Conservation (phyloP, 2,113 vertebrate species). For the Thalassarche chlororhynchos region DNA sequence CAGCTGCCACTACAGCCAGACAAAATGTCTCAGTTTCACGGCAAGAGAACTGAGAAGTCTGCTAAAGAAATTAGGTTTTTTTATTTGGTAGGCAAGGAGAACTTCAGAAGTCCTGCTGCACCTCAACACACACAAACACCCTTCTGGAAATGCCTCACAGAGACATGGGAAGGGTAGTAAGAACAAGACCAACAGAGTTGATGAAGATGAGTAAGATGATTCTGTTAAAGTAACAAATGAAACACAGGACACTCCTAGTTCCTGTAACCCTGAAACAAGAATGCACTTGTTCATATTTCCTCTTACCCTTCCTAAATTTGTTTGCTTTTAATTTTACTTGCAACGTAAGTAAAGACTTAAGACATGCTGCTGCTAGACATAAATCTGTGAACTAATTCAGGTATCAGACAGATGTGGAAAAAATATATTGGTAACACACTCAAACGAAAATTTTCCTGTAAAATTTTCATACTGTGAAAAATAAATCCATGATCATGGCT, state of each 20-base stretch:
- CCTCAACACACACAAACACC: background rate
- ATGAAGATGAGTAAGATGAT: slow-evolving; percentile 10
- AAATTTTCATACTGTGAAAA: background rate
- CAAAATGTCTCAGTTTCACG: background rate
- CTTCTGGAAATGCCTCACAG: background rate
- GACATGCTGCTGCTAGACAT: background rate
- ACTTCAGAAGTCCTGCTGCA: background rate
- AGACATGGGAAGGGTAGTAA: background rate
- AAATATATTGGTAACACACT: background rate
- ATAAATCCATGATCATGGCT: background rate
- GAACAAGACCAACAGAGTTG: background rate
- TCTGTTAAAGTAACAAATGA: background rate
- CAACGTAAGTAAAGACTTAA: background rate
- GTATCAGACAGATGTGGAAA: background rate
- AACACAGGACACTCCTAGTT: slow-evolving; percentile 25
- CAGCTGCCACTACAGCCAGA: background rate
- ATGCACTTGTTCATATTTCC: slow-evolving; percentile 28
- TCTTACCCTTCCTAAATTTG: slow-evolving; percentile 14
- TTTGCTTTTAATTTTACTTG: slow-evolving; percentile 5
- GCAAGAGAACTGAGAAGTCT: background rate
- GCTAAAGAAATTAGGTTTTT: background rate
- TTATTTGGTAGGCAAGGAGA: background rate
- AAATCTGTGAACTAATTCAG: background rate
- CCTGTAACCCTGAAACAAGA: slow-evolving; percentile 40
- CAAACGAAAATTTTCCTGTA: background rate